Evolutionary conservation across 2,113 vertebrate genomes (phyloP).

Genomic region (Anolis carolinensis): DNA sequence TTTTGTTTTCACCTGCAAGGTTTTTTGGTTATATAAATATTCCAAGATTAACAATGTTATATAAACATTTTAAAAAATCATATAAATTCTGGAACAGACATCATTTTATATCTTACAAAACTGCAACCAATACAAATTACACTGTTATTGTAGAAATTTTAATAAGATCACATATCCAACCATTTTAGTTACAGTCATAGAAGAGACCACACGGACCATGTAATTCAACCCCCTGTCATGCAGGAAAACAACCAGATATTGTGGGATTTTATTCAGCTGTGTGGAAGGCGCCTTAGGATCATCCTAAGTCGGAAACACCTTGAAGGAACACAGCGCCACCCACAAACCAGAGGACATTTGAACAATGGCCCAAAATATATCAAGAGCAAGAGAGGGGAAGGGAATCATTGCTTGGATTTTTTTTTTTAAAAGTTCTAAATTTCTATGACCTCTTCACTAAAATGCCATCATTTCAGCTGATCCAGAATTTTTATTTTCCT

Average conservation of each 20-base stretch:
- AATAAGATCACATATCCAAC: too few species aligned
- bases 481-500: background rate
- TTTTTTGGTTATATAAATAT: conserved; percentile 29
- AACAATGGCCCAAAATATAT: background rate
- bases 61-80: background rate
- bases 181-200: too few species aligned
- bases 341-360: too few species aligned
- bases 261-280: too few species aligned
- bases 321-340: background rate
- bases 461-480: background rate
- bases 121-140: background rate
- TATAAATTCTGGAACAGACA: background rate
- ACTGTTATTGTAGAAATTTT: background rate
- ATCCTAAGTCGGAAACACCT: too few species aligned
- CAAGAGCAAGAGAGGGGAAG: background rate
- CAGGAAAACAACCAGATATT: too few species aligned
- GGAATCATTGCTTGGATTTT: background rate
- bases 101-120: background rate
- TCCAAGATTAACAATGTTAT: background rate
- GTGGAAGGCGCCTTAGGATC: too few species aligned
- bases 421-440: background rate
- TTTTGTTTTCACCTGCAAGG: conserved; percentile 27
- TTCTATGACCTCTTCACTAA: background rate
- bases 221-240: too few species aligned
- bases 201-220: too few species aligned